Conservation (phyloP, 2,888 invertebrate species). For the Strigamia transsilvanica region DNA sequence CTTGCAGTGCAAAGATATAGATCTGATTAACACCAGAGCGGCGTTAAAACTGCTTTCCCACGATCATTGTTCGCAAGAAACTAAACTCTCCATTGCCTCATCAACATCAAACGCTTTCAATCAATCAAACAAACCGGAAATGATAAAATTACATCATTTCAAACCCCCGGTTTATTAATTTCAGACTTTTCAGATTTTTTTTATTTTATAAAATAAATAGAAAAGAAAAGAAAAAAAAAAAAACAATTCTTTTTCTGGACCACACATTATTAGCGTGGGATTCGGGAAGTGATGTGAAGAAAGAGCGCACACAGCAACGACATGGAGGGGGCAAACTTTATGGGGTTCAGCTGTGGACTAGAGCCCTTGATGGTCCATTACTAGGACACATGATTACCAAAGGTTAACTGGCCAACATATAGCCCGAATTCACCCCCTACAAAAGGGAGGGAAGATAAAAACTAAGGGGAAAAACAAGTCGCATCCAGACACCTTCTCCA, state of each 20-base stretch:
- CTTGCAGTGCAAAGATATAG: neutral
- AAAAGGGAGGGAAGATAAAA: constrained; percentile 8
- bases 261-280: constrained; percentile 31
- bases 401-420: constrained; percentile 50
- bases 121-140: constrained; percentile 32
- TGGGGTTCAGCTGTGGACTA: constrained; percentile 50
- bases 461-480: neutral
- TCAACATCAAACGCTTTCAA: constrained; percentile 3
- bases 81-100: neutral
- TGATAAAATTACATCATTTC: neutral
- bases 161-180: neutral
- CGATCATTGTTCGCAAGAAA: constrained; percentile 13
- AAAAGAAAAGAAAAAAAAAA: neutral
- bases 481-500: constrained; percentile 26
- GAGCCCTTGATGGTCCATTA: constrained; percentile 49
- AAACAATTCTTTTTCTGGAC: neutral
- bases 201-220: neutral
- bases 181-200: neutral
- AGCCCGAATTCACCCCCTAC: neutral
- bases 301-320: neutral
- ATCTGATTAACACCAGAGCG: constrained; percentile 29
- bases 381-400: constrained; percentile 49
- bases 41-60: constrained; percentile 20
- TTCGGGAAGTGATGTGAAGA: neutral
- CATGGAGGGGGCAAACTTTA: constrained; percentile 26